Percentiles rank a stretch among this genome's conserved stretches.
These are phyloP conservation scores for Holacanthus passer DNA, from an alignment of 2,113 vertebrate genomes.

Conservation along the genomic window DNA sequence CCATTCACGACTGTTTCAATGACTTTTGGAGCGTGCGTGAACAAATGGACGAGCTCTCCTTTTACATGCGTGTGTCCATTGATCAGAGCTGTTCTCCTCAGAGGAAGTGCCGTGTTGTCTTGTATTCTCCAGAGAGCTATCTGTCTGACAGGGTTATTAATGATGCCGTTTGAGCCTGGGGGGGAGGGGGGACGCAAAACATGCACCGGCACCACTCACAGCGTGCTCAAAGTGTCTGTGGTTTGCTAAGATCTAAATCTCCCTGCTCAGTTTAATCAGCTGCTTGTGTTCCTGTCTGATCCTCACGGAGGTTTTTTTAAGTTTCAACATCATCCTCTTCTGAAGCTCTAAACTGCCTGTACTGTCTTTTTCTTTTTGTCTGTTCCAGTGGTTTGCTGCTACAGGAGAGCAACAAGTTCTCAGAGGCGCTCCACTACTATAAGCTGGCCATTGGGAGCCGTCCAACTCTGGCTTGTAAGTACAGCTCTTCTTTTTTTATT, in stretches of 20 bases:
- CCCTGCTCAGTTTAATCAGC: constrained; percentile 22
- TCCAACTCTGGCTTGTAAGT: constrained; percentile 99
- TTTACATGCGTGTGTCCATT: constrained; percentile 51
- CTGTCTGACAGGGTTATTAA: constrained; percentile 69
- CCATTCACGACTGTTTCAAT: background rate
- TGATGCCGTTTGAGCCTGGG: constrained; percentile 48
- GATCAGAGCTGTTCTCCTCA: constrained; percentile 65
- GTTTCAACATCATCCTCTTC: constrained; percentile 11
- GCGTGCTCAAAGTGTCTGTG: constrained; percentile 35
- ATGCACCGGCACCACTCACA: constrained; percentile 48
- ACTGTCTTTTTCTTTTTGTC: constrained; percentile 15
- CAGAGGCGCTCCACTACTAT: constrained; percentile 97
- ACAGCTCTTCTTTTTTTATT: constrained; percentile 78
- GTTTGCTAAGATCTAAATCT: constrained; percentile 40
- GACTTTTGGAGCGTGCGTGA: background rate
- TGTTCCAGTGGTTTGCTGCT: constrained; percentile 93
- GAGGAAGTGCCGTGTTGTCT: constrained; percentile 61
- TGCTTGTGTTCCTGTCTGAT: constrained; percentile 20
- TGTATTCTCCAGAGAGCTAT: constrained; percentile 60
- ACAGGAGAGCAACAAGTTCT: constrained; percentile 96
- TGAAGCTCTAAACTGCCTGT: constrained; percentile 27
- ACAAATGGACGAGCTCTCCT: constrained; percentile 16
- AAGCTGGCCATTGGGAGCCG: constrained; percentile 97
- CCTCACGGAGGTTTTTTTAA: constrained; percentile 5
- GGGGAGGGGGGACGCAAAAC: constrained; percentile 20